These are phyloP conservation scores for Apotomis betuletana DNA, from an alignment of 2,888 invertebrate genomes.

Conservation along the genomic window DNA sequence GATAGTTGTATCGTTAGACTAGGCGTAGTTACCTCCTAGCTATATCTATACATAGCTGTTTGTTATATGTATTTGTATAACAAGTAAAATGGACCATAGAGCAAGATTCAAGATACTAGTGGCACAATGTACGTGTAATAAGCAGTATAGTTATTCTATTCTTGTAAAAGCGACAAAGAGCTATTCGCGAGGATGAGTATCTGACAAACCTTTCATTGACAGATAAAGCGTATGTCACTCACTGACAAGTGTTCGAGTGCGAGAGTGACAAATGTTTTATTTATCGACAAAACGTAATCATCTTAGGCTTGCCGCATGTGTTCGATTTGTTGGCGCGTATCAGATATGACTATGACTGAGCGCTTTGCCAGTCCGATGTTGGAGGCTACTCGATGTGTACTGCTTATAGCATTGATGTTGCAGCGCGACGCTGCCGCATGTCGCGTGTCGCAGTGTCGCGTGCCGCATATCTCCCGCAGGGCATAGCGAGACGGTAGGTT, in stretches of 20 bases:
- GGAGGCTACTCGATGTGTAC: background rate
- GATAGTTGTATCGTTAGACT: constrained; percentile 49
- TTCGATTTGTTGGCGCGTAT: too few relatives aligned
- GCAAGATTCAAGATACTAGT: constrained; percentile 32
- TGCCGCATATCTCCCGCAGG: too few relatives aligned
- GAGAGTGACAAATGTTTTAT: too few relatives aligned
- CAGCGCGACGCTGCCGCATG: background rate
- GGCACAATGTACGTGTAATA: background rate
- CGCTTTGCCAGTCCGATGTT: too few relatives aligned
- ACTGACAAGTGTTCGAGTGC: too few relatives aligned
- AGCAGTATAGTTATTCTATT: background rate
- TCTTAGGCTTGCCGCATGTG: too few relatives aligned
- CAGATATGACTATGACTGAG: too few relatives aligned
- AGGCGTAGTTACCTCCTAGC: constrained; percentile 63
- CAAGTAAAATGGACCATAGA: constrained; percentile 53
- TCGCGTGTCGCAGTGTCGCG: background rate
- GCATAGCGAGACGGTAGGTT: constrained; percentile 10
- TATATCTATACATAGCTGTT: constrained; percentile 46
- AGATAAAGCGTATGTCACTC: too few relatives aligned
- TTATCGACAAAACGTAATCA: too few relatives aligned
- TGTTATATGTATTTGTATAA: constrained; percentile 48
- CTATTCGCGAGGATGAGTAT: too few relatives aligned
- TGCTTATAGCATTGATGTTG: background rate
- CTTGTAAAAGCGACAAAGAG: too few relatives aligned
- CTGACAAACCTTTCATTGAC: too few relatives aligned